A percentile compares a stretch with the other conserved stretches of the same genome.
Conservation (phyloP, 2,888 invertebrate species). For the Melanotus villosus region DNA sequence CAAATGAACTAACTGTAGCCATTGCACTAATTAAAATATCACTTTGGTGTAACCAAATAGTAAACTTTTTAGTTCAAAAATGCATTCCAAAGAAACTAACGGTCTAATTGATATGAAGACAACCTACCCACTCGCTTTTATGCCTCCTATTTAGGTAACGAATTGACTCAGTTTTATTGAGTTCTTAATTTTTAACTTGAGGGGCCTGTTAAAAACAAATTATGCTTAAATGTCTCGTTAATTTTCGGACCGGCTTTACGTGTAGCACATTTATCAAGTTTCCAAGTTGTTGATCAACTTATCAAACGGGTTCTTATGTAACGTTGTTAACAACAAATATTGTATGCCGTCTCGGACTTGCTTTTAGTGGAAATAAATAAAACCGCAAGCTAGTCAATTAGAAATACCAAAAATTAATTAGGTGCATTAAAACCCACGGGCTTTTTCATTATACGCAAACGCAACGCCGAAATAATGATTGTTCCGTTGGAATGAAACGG, state of each 20-base stretch:
- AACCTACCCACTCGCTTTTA: no score
- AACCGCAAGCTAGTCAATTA: slow-evolving; percentile 4
- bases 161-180: no score
- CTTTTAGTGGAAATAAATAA: background rate
- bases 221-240: no score
- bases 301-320: slow-evolving; percentile 9
- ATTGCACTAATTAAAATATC: no score
- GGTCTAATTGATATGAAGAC: no score
- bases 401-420: slow-evolving; percentile 13
- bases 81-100: no score
- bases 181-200: no score
- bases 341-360: background rate
- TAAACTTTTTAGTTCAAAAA: no score
- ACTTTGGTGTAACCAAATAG: no score
- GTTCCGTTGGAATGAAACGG: slow-evolving; percentile 34
- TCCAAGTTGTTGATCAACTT: background rate
- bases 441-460: background rate
- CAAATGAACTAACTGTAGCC: no score
- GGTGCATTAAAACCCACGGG: slow-evolving; percentile 11
- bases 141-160: no score
- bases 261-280: slow-evolving; percentile 1
- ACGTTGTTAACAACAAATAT: background rate
- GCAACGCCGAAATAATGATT: slow-evolving; percentile 22
- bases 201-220: no score
- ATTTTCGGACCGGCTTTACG: background rate